phyloP scores from a whole-genome alignment of 35 echinoderm and acorn worm species.

The Diadema setosum region DNA sequence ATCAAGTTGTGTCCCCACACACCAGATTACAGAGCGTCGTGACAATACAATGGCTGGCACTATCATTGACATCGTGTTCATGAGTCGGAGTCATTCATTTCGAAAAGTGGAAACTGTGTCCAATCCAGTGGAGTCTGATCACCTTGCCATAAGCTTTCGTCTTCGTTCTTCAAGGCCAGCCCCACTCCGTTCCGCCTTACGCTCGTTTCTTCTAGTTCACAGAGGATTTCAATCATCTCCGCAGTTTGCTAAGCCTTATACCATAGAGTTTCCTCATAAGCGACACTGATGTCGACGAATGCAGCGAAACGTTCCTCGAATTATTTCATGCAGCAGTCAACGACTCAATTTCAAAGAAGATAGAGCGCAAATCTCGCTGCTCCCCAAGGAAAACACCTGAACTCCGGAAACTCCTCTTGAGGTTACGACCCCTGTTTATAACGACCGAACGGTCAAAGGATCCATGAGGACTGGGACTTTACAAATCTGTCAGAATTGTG shows the following conservation, averaged over 20 bases:
- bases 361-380: neutral
- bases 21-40: no score
- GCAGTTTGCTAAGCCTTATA: neutral
- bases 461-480: neutral
- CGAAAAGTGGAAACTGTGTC: neutral
- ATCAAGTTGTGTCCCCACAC: no score
- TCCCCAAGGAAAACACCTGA: neutral
- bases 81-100: neutral
- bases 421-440: neutral
- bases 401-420: neutral
- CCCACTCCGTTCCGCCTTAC: neutral
- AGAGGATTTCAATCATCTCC: neutral
- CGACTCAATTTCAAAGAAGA: neutral
- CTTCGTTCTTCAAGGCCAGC: neutral
- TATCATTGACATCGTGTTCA: neutral
- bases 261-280: neutral
- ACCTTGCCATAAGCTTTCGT: neutral
- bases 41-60: neutral
- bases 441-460: neutral
- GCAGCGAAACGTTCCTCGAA: neutral
- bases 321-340: neutral
- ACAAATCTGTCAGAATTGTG: neutral
- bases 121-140: neutral
- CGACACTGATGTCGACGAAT: neutral
- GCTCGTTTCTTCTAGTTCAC: neutral